Percentiles rank a stretch among this genome's conserved stretches.
phyloP scores from a whole-genome alignment of 2,888 invertebrate genomes.

The Cataglyphis livida region DNA sequence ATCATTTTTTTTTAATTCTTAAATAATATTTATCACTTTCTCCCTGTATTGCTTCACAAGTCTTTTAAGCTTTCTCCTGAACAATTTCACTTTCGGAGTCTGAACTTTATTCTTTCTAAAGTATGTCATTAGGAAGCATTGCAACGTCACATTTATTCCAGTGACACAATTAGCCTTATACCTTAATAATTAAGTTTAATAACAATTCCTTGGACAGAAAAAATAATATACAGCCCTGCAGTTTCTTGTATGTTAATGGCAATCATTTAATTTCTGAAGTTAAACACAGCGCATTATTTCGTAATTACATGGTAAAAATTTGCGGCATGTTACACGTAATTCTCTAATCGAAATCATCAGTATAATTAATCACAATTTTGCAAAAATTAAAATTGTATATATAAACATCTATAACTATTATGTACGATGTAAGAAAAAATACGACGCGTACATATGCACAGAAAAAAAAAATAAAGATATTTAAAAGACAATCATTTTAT shows the following conservation, averaged over 20 bases:
- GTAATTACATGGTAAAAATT: slow-evolving; percentile 37
- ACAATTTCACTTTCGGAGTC: background rate
- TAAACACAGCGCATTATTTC: slow-evolving; percentile 32
- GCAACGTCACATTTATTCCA: background rate
- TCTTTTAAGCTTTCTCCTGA: background rate
- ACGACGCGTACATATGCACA: background rate
- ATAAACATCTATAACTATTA: background rate
- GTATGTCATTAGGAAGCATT: background rate
- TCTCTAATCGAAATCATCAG: slow-evolving; percentile 26
- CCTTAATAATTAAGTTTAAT: slow-evolving; percentile 20
- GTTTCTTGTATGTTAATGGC: slow-evolving; percentile 24
- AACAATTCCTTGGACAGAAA: background rate
- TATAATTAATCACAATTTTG: background rate
- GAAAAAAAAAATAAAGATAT: slow-evolving; percentile 9
- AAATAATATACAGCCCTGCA: slow-evolving; percentile 26
- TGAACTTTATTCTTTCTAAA: background rate
- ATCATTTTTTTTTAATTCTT: background rate
- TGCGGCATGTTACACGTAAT: background rate
- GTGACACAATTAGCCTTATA: slow-evolving; percentile 11
- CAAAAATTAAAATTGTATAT: slow-evolving; percentile 5
- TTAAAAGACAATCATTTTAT: background rate
- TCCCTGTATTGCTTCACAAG: background rate
- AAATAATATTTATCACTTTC: background rate
- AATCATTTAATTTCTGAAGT: slow-evolving; percentile 31
- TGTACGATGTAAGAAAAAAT: background rate